Evolutionary conservation across 1,140 invertebrate genomes (phyloP).

Genomic region (Drosophila burlai): DNA sequence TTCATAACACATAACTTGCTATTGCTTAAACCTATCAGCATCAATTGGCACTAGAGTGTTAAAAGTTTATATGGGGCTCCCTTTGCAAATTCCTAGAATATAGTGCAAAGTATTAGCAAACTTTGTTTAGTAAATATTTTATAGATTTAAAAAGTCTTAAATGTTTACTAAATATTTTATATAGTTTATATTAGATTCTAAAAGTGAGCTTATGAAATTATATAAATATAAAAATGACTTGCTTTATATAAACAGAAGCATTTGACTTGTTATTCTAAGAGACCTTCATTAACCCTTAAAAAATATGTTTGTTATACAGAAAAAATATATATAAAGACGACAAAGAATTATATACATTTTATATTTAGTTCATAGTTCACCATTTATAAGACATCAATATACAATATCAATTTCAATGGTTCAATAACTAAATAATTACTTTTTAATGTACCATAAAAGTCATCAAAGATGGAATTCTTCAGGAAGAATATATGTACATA

Average conservation of each 20-base stretch:
- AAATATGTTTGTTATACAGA: too few species aligned
- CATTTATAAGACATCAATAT: too few species aligned
- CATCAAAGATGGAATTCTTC: background rate
- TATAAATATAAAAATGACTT: background rate
- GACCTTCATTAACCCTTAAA: background rate
- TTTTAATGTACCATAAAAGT: background rate
- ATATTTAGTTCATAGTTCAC: background rate
- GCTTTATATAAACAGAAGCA: background rate
- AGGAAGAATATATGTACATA: constrained; percentile 1
- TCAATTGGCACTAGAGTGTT: constrained; percentile 8
- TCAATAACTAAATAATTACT: background rate
- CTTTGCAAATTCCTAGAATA: background rate
- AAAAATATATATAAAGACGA: too few species aligned
- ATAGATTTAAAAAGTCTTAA: background rate
- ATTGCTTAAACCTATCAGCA: background rate
- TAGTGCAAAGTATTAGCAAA: background rate
- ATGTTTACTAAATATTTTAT: background rate
- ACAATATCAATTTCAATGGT: too few species aligned
- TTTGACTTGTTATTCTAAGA: background rate
- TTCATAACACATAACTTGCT: background rate
- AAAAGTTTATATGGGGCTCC: background rate
- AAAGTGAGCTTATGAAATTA: background rate
- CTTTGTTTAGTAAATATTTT: background rate
- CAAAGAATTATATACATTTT: too few species aligned
- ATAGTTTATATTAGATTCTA: background rate